Percentiles rank a stretch among this genome's conserved stretches.
These are phyloP conservation scores for Laodelphax striatellus DNA, from an alignment of 1,140 invertebrate genomes.

Conservation along the genomic window DNA sequence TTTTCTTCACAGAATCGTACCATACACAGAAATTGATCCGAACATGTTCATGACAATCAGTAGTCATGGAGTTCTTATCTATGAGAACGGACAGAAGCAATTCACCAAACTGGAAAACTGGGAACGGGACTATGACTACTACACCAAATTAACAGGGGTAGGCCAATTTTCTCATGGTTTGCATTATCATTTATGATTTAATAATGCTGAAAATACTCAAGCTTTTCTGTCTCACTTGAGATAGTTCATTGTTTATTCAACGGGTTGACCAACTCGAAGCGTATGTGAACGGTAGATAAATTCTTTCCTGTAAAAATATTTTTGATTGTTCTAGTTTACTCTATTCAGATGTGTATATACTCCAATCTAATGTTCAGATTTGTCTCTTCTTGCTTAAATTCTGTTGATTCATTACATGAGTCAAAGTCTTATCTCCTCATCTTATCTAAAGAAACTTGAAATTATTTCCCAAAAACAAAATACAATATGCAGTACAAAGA, in stretches of 20 bases:
- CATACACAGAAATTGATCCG: conserved; percentile 46
- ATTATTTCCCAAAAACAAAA: no score
- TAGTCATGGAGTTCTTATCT: conserved; percentile 53
- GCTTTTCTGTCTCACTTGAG: neutral
- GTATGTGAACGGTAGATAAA: neutral
- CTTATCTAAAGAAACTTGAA: no score
- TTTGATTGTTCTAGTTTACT: neutral
- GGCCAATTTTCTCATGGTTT: conserved; percentile 8
- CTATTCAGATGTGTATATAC: no score
- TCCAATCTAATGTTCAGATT: no score
- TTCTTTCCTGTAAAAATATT: neutral
- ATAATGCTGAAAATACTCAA: neutral
- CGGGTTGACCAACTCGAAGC: neutral
- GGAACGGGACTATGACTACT: conserved; percentile 57
- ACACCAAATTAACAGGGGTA: conserved; percentile 49
- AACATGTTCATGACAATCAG: conserved; percentile 56
- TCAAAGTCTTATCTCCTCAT: no score
- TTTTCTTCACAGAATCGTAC: conserved; percentile 41
- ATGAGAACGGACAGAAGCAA: conserved; percentile 44
- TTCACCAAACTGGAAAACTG: conserved; percentile 55
- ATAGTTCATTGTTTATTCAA: neutral
- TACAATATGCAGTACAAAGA: no score
- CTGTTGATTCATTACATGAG: no score
- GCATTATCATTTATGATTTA: neutral
- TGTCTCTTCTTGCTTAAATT: no score